Conservation (phyloP, 2,113 vertebrate species). For the Engystomops pustulosus region DNA sequence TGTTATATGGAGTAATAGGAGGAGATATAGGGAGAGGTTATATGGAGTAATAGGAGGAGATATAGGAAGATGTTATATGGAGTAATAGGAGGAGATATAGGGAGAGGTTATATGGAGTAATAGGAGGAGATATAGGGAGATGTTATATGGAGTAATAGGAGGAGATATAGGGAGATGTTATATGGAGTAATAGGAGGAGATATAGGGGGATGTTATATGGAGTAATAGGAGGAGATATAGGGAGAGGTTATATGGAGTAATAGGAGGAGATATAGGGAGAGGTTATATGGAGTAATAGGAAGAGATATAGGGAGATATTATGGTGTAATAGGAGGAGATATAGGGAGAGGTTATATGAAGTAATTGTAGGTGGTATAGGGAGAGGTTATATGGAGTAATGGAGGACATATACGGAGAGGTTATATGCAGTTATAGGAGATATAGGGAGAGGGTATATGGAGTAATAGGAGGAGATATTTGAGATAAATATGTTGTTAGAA, state of each 20-base stretch:
- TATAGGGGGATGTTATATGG: not conserved
- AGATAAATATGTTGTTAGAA: no score
- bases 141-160: not conserved
- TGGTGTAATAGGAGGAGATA: not conserved
- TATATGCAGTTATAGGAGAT: not conserved
- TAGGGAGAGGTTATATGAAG: not conserved
- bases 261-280: not conserved
- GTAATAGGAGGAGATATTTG: no score
- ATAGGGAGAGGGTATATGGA: no score
- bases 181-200: conserved; percentile 5
- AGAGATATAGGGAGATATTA: not conserved
- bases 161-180: not conserved
- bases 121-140: not conserved
- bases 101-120: no score
- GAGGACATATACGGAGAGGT: not conserved
- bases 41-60: no score
- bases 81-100: no score
- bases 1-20: no score
- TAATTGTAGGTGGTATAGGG: not conserved
- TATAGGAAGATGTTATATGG: no score
- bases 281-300: conserved; percentile 5
- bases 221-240: conserved; percentile 3
- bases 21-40: no score
- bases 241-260: not conserved
- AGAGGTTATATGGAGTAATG: not conserved